These are phyloP conservation scores for Hylomyscus alleni DNA, from an alignment of 2,797 vertebrate species.

Conservation along the genomic window DNA sequence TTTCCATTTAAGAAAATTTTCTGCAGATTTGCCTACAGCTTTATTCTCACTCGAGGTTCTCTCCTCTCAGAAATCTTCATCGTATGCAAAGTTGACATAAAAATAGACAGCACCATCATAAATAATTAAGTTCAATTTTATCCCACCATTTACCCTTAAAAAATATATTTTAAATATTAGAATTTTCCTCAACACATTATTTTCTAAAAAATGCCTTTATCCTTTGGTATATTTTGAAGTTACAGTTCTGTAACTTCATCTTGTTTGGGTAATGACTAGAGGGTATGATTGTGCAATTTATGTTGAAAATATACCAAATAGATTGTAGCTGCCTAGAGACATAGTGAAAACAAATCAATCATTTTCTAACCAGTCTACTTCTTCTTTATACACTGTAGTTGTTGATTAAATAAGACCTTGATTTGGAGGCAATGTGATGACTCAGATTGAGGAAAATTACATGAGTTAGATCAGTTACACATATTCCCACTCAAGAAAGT, in stretches of 20 bases:
- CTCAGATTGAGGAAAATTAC: conserved; percentile 44
- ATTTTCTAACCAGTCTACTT: background rate
- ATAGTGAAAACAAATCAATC: conserved; percentile 40
- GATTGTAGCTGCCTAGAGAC: conserved; percentile 2
- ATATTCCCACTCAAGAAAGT: background rate
- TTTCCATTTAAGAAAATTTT: background rate
- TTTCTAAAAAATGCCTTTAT: conserved; percentile 30
- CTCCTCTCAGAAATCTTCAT: background rate
- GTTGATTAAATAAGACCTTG: conserved; percentile 13
- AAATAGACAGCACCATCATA: background rate
- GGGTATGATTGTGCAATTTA: conserved; percentile 53
- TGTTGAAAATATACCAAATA: conserved; percentile 39
- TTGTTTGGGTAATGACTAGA: conserved; percentile 11
- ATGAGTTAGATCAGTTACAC: background rate
- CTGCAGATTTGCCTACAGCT: background rate
- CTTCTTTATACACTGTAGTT: conserved; percentile 8
- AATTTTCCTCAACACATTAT: conserved; percentile 19
- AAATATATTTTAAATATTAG: background rate
- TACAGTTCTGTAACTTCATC: conserved; percentile 2
- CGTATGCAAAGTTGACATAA: background rate
- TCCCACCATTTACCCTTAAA: conserved; percentile 3
- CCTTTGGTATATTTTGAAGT: conserved; percentile 30
- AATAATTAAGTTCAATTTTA: conserved; percentile 53
- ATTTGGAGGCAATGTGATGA: background rate
- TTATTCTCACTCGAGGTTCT: background rate